Base-by-base conservation (phyloP, 2,888 invertebrate genomes). In the Synergus gifuensis region DNA sequence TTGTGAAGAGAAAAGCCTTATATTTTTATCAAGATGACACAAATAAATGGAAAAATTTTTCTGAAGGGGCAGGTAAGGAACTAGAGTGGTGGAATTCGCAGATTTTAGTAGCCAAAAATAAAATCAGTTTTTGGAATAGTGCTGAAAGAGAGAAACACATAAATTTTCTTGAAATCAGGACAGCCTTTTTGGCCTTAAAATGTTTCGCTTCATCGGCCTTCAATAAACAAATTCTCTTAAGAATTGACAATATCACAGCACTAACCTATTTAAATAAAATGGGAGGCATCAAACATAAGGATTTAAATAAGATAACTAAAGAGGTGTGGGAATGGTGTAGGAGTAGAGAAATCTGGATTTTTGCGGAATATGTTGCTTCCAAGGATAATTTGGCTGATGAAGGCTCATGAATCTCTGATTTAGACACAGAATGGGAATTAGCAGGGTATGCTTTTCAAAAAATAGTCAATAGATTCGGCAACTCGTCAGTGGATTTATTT, bases 211-310 rank as follows among this genome's bases (percentile, higher is more conserved):
- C 46, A 36, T 78, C 81, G 3, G 36, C 66, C 14, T 12, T 28
- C 12, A 63, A 85, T 76, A 81, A 82, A 54, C 76, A 82, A 79
- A 81, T 86, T 22, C 66, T 86, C 1, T 18, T 84, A 58, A 73
- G 83, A 78, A 76, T 80, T 0, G 84, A 84, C 60, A 86, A 85
- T 77, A 83, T 82, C 7, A 85, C 84, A 9, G 84, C 85, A 0
- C 73, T 85, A 42, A 78, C 83, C n/a, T 85, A 86, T 54, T 63
- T 83, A 42, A 82, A 84, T 67, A 67, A 63, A 76, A 83, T 85
- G 84, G 86, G 83, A 12, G 83, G 86, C 12, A 78, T 80, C 16
- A 79, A 85, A 78, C 87, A 82, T 81, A 69, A 77, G 2, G 66
- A 84, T 4, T 77, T 89, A 63, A 82, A 84, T 60, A 62, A 81